Evolutionary conservation across 2,797 vertebrate species (phyloP).

Genomic region (Brachymystax lenok): DNA sequence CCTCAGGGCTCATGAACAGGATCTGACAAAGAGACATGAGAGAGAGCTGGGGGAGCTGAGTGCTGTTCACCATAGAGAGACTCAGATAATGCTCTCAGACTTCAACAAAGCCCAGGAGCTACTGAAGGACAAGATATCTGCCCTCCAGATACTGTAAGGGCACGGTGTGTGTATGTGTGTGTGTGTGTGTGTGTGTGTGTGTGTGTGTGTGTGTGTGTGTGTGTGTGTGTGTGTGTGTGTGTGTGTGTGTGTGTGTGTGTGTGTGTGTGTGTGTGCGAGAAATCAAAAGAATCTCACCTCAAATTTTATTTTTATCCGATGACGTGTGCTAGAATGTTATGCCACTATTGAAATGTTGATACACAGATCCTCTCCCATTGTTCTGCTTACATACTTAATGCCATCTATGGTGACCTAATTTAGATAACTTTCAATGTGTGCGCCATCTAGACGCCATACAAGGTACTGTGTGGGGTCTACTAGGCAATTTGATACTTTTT

Average conservation of each 20-base stretch:
- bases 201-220: slow-evolving; percentile 5
- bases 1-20: slow-evolving; percentile 75
- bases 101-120: slow-evolving; percentile 98
- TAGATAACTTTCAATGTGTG: background rate
- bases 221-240: background rate
- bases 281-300: background rate
- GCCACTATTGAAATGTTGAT: background rate
- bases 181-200: background rate
- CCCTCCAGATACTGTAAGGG: slow-evolving; percentile 81
- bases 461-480: background rate
- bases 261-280: background rate
- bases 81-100: slow-evolving; percentile 81
- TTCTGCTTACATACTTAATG: slow-evolving; percentile 10
- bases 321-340: background rate
- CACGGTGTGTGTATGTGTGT: background rate
- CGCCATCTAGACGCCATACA: slow-evolving; percentile 4
- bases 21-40: slow-evolving; percentile 73
- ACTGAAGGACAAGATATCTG: slow-evolving; percentile 96
- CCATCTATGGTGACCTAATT: slow-evolving; percentile 6
- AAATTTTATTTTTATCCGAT: background rate
- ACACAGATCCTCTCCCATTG: background rate
- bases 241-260: background rate
- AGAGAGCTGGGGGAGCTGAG: slow-evolving; percentile 73
- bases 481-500: background rate
- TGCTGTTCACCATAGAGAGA: slow-evolving; percentile 70